Percentiles rank a stretch among this genome's conserved stretches.
These are phyloP conservation scores for Stegodyphus mimosarum DNA, from an alignment of 1,140 invertebrate genomes.

Conservation along the genomic window DNA sequence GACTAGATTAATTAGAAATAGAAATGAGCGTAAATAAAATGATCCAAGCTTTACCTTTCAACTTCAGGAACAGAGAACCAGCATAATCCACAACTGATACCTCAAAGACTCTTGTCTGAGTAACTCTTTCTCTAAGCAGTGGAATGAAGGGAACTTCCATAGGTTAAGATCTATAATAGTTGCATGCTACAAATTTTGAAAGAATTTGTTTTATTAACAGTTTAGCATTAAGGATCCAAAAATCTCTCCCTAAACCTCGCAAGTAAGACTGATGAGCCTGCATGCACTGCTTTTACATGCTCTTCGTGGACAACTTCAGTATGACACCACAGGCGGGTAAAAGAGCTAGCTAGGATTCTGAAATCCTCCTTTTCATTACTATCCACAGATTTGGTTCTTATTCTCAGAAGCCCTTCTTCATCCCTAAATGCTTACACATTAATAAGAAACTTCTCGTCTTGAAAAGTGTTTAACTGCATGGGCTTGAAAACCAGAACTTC, in stretches of 20 bases:
- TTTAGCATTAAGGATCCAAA: conserved; percentile 29
- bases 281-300: conserved; percentile 12
- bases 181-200: conserved; percentile 16
- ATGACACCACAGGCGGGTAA: neutral
- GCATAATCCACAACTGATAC: conserved; percentile 14
- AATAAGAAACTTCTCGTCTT: conserved; percentile 22
- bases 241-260: conserved; percentile 11
- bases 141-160: neutral
- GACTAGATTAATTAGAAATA: conserved; percentile 67
- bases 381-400: conserved; percentile 28
- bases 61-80: too few species aligned
- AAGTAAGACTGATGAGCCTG: conserved; percentile 9
- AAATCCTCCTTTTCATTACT: conserved; percentile 21
- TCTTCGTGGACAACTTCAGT: conserved; percentile 5
- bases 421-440: conserved; percentile 26
- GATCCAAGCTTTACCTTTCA: conserved; percentile 20
- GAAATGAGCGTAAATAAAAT: conserved; percentile 3
- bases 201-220: conserved; percentile 12
- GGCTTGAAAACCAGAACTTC: conserved; percentile 12
- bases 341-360: conserved; percentile 9
- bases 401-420: conserved; percentile 10
- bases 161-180: neutral
- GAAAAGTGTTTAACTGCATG: conserved; percentile 17
- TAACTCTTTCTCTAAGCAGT: conserved; percentile 3
- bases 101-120: conserved; percentile 6